Evolutionary conservation across 1,140 invertebrate genomes (phyloP).

Genomic region (Cheumatopsyche charites): DNA sequence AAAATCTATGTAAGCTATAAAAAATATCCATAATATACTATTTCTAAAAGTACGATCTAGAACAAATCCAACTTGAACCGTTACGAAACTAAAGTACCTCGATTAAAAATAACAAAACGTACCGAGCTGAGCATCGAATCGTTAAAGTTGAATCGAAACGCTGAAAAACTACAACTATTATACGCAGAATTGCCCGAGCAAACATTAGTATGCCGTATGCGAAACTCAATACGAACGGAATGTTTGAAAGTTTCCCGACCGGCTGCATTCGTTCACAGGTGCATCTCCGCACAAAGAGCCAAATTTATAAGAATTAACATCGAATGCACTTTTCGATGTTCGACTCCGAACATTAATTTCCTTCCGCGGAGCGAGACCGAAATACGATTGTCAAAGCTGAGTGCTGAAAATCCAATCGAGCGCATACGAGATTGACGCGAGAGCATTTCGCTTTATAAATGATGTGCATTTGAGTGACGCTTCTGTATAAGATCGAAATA

Average conservation of each 20-base stretch:
- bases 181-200: no score
- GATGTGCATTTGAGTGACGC: no score
- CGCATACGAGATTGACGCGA: background rate
- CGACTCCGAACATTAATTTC: constrained; percentile 35
- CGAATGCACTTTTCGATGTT: background rate
- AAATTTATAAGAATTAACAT: constrained; percentile 30
- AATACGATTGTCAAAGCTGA: constrained; percentile 39
- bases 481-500: no score
- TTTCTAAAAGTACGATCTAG: background rate
- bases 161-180: no score
- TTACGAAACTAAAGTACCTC: background rate
- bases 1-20: no score
- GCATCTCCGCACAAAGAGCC: background rate
- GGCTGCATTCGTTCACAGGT: background rate
- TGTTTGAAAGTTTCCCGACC: no score
- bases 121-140: background rate
- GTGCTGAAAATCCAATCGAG: background rate
- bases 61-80: background rate
- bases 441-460: no score
- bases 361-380: constrained; percentile 2
- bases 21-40: background rate
- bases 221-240: no score
- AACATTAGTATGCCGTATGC: no score
- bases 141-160: no score
- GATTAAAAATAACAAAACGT: background rate